phyloP scores from a whole-genome alignment of 2,797 vertebrate genomes.

The Corythornis leucogaster region DNA sequence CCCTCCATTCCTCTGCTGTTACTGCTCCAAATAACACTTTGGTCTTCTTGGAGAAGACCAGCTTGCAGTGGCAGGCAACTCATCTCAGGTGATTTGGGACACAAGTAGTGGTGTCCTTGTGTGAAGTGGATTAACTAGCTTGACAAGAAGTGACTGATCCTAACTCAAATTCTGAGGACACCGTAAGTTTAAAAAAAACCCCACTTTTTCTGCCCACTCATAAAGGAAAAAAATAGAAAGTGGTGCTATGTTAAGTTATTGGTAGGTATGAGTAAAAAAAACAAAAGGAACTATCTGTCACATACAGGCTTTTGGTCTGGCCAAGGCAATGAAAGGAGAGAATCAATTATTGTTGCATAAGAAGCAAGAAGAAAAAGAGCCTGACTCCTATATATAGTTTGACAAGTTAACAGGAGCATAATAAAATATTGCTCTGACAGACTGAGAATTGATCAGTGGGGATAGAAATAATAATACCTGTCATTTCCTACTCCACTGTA shows the following conservation, averaged over 20 bases:
- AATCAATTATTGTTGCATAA: neutral
- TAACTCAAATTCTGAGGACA: neutral
- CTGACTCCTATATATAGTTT: neutral
- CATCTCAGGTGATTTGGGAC: neutral
- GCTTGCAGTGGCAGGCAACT: neutral
- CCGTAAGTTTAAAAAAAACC: neutral
- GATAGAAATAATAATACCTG: slow-evolving; percentile 23
- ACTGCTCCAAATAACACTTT: neutral
- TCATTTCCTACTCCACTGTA: neutral
- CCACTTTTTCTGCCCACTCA: neutral
- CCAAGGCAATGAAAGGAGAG: neutral
- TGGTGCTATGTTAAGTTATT: neutral
- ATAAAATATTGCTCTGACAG: slow-evolving; percentile 28
- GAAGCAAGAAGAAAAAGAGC: neutral
- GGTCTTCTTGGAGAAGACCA: neutral
- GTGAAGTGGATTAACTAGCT: neutral
- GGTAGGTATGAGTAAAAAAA: neutral
- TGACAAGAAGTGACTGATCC: neutral
- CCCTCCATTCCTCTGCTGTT: neutral
- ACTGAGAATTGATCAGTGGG: slow-evolving; percentile 6
- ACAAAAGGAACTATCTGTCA: neutral
- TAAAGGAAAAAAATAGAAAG: neutral
- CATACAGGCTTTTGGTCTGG: neutral
- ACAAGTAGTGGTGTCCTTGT: neutral
- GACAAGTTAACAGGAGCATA: slow-evolving; percentile 11